Conservation (phyloP, 2,888 invertebrate genomes). For the Nemurella pictetii region DNA sequence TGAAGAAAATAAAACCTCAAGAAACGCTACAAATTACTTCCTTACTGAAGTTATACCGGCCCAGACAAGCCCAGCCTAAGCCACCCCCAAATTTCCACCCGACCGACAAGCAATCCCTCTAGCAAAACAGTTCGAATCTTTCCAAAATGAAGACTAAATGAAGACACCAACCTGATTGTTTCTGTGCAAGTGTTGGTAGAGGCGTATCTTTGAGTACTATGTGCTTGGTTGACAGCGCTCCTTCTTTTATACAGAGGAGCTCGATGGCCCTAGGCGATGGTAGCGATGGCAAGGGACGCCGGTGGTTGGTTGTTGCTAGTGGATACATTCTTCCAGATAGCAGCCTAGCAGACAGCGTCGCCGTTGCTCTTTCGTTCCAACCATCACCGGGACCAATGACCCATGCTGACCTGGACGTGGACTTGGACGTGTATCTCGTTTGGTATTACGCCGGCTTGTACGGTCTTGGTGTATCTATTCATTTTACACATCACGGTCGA, state of each 20-base stretch:
- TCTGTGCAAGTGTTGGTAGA: conserved; percentile 1
- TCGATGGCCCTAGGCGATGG: not conserved
- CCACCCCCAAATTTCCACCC: not conserved
- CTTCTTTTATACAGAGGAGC: conserved; percentile 1
- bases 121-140: not conserved
- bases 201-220: not conserved
- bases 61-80: not conserved
- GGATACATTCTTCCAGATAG: not conserved
- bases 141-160: not conserved
- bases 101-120: not conserved
- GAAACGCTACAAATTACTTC: not conserved
- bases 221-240: not conserved
- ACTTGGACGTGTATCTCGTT: conserved; percentile 26
- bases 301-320: not conserved
- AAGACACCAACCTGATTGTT: not conserved
- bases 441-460: conserved; percentile 12
- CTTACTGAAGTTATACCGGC: not conserved
- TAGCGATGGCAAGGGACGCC: not conserved
- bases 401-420: conserved; percentile 26
- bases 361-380: conserved; percentile 4
- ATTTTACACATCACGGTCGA: conserved; percentile 5
- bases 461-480: conserved; percentile 28
- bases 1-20: too few species aligned
- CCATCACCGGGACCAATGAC: not conserved
- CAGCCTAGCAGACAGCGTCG: too few species aligned